phyloP scores from a whole-genome alignment of 2,113 vertebrate genomes.

The Shinisaurus crocodilurus region DNA sequence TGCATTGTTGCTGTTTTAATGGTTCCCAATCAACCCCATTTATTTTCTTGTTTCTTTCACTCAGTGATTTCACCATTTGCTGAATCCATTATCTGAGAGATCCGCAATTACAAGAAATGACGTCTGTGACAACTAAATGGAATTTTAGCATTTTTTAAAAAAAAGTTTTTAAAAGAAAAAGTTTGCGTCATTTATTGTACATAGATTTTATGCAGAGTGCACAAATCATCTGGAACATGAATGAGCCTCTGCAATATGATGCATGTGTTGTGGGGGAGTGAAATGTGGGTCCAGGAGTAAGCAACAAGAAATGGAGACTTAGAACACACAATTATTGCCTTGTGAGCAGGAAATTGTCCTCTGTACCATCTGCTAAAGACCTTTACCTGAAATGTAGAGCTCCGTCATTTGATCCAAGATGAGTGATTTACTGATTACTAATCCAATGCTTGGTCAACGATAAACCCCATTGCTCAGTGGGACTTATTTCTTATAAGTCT shows the following conservation, averaged over 20 bases:
- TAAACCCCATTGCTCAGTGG: too few species aligned
- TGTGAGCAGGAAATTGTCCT: not conserved
- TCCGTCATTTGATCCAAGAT: not conserved
- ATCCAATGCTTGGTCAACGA: not conserved
- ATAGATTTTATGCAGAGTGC: constrained; percentile 37
- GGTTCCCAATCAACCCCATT: constrained; percentile 41
- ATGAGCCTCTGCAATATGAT: not conserved
- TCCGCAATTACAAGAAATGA: constrained; percentile 56
- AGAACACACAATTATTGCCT: not conserved
- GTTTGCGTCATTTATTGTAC: constrained; percentile 38
- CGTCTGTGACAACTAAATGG: constrained; percentile 45
- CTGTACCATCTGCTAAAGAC: too few species aligned
- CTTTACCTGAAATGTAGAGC: not conserved
- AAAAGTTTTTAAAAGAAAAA: not conserved
- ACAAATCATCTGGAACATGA: constrained; percentile 50
- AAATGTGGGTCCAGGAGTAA: constrained; percentile 2
- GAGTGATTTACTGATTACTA: not conserved
- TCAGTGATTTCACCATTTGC: not conserved
- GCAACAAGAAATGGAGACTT: not conserved
- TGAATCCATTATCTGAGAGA: constrained; percentile 42
- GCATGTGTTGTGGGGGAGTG: accelerated
- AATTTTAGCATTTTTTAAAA: constrained; percentile 37
- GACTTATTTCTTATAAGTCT: too few species aligned
- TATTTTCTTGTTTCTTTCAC: constrained; percentile 36
- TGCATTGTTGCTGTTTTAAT: not conserved